Percentiles rank a stretch among this genome's conserved stretches.
Evolutionary conservation across 53 echinoderm and acorn worm genomes (phyloP).

Genomic region (Arbacia lixula): DNA sequence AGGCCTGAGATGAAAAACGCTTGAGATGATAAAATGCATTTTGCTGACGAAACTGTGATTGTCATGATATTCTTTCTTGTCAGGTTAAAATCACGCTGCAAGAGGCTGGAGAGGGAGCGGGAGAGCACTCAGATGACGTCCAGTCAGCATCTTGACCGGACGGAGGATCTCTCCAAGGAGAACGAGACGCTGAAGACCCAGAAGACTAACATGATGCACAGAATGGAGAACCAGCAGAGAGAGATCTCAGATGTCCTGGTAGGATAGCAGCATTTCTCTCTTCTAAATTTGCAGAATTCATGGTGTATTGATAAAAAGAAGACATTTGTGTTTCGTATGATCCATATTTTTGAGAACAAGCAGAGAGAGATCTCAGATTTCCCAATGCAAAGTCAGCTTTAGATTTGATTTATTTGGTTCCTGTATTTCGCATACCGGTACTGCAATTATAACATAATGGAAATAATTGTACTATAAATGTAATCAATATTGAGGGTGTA

Average conservation of each 20-base stretch:
- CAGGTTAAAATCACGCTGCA: constrained; percentile 88
- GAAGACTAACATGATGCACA: constrained; percentile 61
- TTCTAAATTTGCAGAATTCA: background rate
- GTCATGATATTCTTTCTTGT: too few relatives aligned
- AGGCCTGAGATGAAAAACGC: too few relatives aligned
- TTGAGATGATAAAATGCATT: too few relatives aligned
- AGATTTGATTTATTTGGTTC: too few relatives aligned
- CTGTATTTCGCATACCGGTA: too few relatives aligned
- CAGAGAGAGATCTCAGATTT: constrained; percentile 89
- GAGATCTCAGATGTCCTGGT: constrained; percentile 94
- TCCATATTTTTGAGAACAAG: constrained; percentile 80
- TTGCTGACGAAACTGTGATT: too few relatives aligned
- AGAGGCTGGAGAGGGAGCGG: constrained; percentile 76
- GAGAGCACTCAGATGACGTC: constrained; percentile 61
- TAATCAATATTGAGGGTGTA: too few relatives aligned
- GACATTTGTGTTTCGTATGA: constrained; percentile 42
- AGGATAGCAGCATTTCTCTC: constrained; percentile 1
- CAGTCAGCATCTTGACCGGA: constrained; percentile 51
- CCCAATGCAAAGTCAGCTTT: constrained; percentile 62
- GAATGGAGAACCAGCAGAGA: constrained; percentile 83
- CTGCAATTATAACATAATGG: too few relatives aligned
- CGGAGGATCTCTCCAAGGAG: constrained; percentile 74
- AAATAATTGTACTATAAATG: too few relatives aligned
- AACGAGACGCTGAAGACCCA: constrained; percentile 71
- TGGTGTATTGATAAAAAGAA: too few relatives aligned